Conservation (phyloP, 2,888 invertebrate species). For the Lypha dubia region DNA sequence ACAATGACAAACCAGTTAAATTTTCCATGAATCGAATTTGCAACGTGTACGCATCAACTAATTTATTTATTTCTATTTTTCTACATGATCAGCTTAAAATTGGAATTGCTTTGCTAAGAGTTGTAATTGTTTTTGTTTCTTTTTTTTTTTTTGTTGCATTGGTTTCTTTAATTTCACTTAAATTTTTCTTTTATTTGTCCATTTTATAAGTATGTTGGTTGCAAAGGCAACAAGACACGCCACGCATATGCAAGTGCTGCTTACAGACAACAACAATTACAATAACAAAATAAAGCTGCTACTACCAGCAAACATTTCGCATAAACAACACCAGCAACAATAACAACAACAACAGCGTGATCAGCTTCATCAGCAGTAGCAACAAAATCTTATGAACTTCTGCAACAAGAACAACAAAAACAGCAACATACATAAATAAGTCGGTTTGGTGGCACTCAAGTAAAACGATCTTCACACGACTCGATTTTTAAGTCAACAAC, state of each 20-base stretch:
- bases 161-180: conserved; percentile 34
- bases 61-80: conserved; percentile 35
- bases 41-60: conserved; percentile 35
- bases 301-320: conserved; percentile 30
- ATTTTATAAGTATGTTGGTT: conserved; percentile 67
- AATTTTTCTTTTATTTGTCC: conserved; percentile 18
- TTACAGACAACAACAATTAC: conserved; percentile 48
- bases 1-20: background rate
- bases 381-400: conserved; percentile 45
- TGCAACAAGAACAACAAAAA: conserved; percentile 42
- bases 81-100: conserved; percentile 51
- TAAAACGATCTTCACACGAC: conserved; percentile 81
- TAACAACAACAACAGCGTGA: conserved; percentile 7
- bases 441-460: conserved; percentile 66
- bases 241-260: conserved; percentile 72
- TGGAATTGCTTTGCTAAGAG: conserved; percentile 58
- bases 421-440: conserved; percentile 16
- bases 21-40: background rate
- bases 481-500: conserved; percentile 83
- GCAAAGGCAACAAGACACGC: conserved; percentile 71
- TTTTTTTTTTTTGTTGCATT: conserved; percentile 2
- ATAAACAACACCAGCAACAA: conserved; percentile 30
- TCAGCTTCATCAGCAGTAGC: conserved; percentile 53
- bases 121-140: conserved; percentile 34
- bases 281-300: conserved; percentile 43